phyloP scores from a whole-genome alignment of 2,797 vertebrate species.

The Karalla daura region DNA sequence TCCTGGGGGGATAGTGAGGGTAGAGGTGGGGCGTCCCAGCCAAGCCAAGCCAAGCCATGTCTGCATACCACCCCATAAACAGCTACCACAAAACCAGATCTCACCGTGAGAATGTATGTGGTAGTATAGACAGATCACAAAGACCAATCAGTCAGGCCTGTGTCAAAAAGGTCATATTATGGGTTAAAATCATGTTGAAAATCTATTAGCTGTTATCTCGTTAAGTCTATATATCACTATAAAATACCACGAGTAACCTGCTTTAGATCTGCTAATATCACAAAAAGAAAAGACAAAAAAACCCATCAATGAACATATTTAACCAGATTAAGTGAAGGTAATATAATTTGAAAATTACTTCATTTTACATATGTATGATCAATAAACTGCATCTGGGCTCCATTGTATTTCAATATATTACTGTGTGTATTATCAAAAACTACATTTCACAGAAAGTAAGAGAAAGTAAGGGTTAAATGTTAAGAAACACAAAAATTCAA shows the following conservation, averaged over 20 bases:
- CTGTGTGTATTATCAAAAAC: too few species aligned
- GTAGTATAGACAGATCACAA: not conserved
- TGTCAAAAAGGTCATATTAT: not conserved
- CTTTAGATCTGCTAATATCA: not conserved
- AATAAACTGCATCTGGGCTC: too few species aligned
- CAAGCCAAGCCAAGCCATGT: conserved; percentile 78
- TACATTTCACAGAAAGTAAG: too few species aligned
- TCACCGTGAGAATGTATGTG: conserved; percentile 22
- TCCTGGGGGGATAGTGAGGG: conserved; percentile 66
- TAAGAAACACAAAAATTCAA: too few species aligned
- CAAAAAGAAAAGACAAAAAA: not conserved
- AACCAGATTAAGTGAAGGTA: too few species aligned
- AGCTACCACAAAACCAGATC: conserved; percentile 30
- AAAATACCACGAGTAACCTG: not conserved
- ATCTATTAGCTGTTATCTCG: not conserved
- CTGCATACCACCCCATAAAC: conserved; percentile 49
- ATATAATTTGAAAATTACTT: too few species aligned
- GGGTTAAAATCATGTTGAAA: not conserved
- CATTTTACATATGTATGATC: too few species aligned
- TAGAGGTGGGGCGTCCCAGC: conserved; percentile 60
- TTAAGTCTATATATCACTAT: not conserved
- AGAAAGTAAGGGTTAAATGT: too few species aligned
- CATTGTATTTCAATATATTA: too few species aligned
- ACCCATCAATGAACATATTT: too few species aligned
- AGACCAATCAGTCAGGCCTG: not conserved